A percentile compares a stretch with the other conserved stretches of the same genome.
These are phyloP conservation scores for Bruchidius siliquastri DNA, from an alignment of 2,888 invertebrate species.

Conservation along the genomic window DNA sequence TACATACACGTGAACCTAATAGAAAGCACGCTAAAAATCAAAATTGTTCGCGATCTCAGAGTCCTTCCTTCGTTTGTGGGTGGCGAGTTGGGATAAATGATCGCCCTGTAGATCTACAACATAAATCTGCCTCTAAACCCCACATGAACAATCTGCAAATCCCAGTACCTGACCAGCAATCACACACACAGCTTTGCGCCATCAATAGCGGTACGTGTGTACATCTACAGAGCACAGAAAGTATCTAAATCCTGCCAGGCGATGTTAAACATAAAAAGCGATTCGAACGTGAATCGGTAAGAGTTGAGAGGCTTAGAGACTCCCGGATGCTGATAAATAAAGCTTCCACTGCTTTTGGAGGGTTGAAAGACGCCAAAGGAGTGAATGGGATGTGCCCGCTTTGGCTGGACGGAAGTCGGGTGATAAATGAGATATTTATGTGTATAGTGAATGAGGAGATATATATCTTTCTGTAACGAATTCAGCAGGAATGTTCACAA, in stretches of 20 bases:
- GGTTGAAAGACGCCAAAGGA: not conserved
- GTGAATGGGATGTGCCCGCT: not conserved
- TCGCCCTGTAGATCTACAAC: no score
- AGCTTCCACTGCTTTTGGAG: not conserved
- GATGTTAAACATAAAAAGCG: not conserved
- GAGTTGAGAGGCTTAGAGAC: not conserved
- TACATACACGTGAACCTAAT: no score
- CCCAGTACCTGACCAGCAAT: not conserved
- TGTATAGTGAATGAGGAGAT: not conserved
- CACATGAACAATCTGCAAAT: not conserved
- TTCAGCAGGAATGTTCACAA: not conserved
- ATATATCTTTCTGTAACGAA: not conserved
- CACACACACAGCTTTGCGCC: not conserved
- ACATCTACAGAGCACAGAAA: not conserved
- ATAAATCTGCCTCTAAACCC: not conserved
- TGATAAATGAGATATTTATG: not conserved
- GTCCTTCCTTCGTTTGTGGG: no score
- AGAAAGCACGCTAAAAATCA: no score
- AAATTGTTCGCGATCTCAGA: no score
- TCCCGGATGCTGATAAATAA: not conserved
- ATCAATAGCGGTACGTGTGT: not conserved
- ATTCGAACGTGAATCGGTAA: not conserved
- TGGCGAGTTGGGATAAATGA: no score
- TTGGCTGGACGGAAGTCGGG: not conserved
- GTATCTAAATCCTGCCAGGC: not conserved